Conservation (phyloP, 2,888 invertebrate genomes). For the Tetropium fuscum region DNA sequence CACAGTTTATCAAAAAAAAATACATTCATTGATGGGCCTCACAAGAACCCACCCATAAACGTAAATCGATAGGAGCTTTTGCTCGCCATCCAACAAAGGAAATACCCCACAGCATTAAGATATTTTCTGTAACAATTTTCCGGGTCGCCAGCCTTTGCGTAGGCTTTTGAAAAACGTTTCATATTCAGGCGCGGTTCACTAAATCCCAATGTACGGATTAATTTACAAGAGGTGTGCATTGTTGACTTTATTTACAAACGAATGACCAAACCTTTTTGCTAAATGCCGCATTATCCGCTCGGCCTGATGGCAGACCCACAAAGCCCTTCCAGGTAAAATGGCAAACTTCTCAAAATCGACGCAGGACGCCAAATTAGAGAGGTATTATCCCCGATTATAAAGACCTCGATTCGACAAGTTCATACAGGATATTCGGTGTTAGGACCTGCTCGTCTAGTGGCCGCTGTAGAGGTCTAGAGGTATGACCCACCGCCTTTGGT, state of each 20-base stretch:
- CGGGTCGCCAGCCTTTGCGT: neutral
- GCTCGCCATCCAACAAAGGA: neutral
- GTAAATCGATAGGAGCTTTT: neutral
- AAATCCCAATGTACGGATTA: conserved; percentile 11
- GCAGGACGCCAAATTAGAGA: conserved; percentile 33
- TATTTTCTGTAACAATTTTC: conserved; percentile 2
- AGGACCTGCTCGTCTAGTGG: conserved; percentile 9
- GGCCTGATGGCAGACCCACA: neutral
- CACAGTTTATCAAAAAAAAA: no score
- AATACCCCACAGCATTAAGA: neutral
- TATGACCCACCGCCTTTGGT: conserved; percentile 5
- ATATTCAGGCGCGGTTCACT: conserved; percentile 7
- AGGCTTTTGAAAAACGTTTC: conserved; percentile 1
- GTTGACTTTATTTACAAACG: conserved; percentile 25
- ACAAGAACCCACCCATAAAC: neutral
- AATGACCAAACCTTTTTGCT: conserved; percentile 1
- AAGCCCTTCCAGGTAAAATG: conserved; percentile 31
- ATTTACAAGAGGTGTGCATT: conserved; percentile 18
- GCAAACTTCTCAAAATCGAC: conserved; percentile 29
- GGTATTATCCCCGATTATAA: conserved; percentile 19
- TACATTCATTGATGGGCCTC: no score
- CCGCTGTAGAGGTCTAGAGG: neutral
- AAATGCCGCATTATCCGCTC: conserved; percentile 16
- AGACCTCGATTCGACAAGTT: conserved; percentile 17
- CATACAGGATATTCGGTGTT: conserved; percentile 16